Evolutionary conservation across 2,888 invertebrate genomes (phyloP).

Genomic region (Tinea trinotella): DNA sequence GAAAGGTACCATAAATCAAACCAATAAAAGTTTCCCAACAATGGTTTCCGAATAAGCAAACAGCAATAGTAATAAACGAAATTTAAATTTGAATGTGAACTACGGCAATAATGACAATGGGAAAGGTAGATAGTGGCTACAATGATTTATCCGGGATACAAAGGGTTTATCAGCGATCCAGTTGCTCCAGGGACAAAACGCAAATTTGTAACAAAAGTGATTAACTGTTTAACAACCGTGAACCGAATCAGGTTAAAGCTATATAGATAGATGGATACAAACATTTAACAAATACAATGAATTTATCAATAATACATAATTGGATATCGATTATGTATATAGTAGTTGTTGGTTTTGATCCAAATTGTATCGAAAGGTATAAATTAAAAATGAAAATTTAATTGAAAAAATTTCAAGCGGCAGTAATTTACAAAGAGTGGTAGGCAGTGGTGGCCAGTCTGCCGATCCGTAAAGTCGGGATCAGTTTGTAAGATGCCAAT

Average conservation of each 20-base stretch:
- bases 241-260: not conserved
- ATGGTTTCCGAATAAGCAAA: not conserved
- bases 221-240: constrained; percentile 9
- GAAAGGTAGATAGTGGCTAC: not conserved
- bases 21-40: not conserved
- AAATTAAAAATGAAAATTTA: too few relatives aligned
- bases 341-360: too few relatives aligned
- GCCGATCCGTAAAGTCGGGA: too few relatives aligned
- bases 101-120: constrained; percentile 14
- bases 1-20: constrained; percentile 3
- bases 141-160: constrained; percentile 15
- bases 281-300: too few relatives aligned
- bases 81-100: constrained; percentile 17
- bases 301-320: too few relatives aligned
- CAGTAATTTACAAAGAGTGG: too few relatives aligned
- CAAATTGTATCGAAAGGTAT: too few relatives aligned
- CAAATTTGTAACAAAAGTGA: constrained; percentile 14
- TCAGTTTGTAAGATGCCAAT: too few relatives aligned
- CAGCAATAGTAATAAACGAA: constrained; percentile 13
- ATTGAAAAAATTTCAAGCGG: too few relatives aligned
- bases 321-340: too few relatives aligned
- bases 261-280: too few relatives aligned
- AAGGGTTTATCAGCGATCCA: constrained; percentile 11
- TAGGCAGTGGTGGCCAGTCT: too few relatives aligned
- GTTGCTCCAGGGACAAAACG: constrained; percentile 4